Evolutionary conservation across 2,113 vertebrate species (phyloP), one percentile per base, ranked within the genome.

Genomic region (Rhizomys pruinosus): DNA sequence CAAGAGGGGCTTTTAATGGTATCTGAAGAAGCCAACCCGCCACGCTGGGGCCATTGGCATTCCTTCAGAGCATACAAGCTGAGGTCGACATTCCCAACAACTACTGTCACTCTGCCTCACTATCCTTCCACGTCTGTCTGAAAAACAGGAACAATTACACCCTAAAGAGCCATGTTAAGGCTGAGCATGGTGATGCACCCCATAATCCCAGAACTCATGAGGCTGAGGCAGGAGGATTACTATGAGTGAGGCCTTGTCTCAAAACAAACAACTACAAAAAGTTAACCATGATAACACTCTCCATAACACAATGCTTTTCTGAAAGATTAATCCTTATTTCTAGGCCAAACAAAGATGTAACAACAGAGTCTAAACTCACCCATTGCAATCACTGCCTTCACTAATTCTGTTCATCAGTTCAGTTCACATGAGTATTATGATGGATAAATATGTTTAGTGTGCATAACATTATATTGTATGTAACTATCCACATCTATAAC

Each of bases 1-100:
- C 91, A 94, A 68, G 86, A 1, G 27, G 93, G 82, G 73, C 78
- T 92, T 79, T 77, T 34, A 61, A n/a, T 29, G 27, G 91, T 69
- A 81, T 84, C 69, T 37, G n/a, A 37, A 69, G 55, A 66, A 92
- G 68, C 55, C 69, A 64, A 23, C 59, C 37, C 44, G 6, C 25
- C 42, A 11, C 27, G 1, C 1, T 7, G 23, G 76, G 32, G 84
- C 29, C 84, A 4, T 69, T 25, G 37, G 69, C 84, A 59, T 86
- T 89, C 92, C 86, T 47, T 27, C 64, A 82, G 64, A 42, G 57
- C 4, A 0, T 4, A 15, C 9, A 7, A 63, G 39, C 71, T 79
- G 66, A 71, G 74, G 66, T 76, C 74, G 55, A 23, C 68, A 32
- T 59, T 76, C 71, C 59, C 84, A 82, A 44, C 71, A 68, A 64